A percentile compares a stretch with the other conserved stretches of the same genome.
Conservation (phyloP, 1,140 invertebrate genomes). For the Zaprionus africanus region DNA sequence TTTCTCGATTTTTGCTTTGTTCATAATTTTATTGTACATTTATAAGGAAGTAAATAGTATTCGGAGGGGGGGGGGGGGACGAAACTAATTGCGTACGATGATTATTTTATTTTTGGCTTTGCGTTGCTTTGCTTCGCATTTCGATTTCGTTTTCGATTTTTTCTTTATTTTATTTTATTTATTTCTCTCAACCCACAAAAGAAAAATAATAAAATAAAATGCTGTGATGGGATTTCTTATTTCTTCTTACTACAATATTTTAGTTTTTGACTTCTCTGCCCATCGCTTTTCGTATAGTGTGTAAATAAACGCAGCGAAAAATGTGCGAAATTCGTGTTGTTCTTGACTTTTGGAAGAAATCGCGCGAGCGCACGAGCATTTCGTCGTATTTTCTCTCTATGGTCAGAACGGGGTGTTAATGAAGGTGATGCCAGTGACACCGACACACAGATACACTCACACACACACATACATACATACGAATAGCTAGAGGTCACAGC, state of each 20-base stretch:
- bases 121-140: neutral
- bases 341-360: conserved; percentile 51
- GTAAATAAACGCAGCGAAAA: conserved; percentile 35
- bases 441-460: conserved; percentile 2
- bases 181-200: neutral
- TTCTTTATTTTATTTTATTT: no score
- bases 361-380: conserved; percentile 20
- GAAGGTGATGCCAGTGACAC: conserved; percentile 40
- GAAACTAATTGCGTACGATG: conserved; percentile 33
- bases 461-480: neutral
- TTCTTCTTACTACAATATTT: conserved; percentile 1
- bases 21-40: conserved; percentile 30
- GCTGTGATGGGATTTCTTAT: neutral
- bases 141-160: neutral
- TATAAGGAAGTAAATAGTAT: conserved; percentile 41
- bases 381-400: conserved; percentile 33
- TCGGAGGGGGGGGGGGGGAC: conserved; percentile 5
- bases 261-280: conserved; percentile 9
- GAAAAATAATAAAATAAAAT: neutral
- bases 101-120: conserved; percentile 26
- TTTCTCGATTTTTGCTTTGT: conserved; percentile 4
- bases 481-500: conserved; percentile 44
- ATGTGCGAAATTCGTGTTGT: conserved; percentile 61
- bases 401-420: conserved; percentile 29
- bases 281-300: conserved; percentile 25